A percentile compares a stretch with the other conserved stretches of the same genome.
phyloP scores from a whole-genome alignment of 53 echinoderm and acorn worm species.

The Apostichopus leukothele region DNA sequence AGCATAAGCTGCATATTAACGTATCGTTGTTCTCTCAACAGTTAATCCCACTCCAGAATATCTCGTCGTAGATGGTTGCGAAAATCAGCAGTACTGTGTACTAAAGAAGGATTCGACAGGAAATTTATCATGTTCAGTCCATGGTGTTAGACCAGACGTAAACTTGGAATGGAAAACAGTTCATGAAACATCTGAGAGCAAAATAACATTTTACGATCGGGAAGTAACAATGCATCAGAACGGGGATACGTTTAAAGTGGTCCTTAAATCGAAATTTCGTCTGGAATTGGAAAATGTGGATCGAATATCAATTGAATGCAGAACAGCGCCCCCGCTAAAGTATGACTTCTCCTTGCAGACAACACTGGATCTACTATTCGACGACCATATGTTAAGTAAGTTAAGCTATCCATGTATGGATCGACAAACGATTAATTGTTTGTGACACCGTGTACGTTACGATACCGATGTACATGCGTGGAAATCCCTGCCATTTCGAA shows the following conservation, averaged over 20 bases:
- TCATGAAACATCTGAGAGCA: not conserved
- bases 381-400: not conserved
- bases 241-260: not conserved
- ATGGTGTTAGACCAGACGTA: not conserved
- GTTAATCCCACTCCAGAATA: not conserved
- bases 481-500: too few species aligned
- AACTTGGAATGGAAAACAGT: not conserved
- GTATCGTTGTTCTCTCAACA: not conserved
- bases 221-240: not conserved
- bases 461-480: too few species aligned
- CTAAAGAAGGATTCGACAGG: not conserved
- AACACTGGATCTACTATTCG: not conserved
- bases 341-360: not conserved
- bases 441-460: too few species aligned
- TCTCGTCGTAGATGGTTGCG: not conserved
- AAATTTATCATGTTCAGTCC: not conserved
- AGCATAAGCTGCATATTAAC: too few species aligned
- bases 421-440: too few species aligned
- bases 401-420: not conserved
- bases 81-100: conserved; percentile 11
- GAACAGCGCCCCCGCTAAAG: not conserved
- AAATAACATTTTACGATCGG: not conserved
- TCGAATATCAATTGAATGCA: not conserved
- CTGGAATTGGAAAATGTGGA: not conserved
- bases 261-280: not conserved